Evolutionary conservation across 37 sponge, comb jelly and placozoan species (phyloP).

Genomic region (Beroe ovata): DNA sequence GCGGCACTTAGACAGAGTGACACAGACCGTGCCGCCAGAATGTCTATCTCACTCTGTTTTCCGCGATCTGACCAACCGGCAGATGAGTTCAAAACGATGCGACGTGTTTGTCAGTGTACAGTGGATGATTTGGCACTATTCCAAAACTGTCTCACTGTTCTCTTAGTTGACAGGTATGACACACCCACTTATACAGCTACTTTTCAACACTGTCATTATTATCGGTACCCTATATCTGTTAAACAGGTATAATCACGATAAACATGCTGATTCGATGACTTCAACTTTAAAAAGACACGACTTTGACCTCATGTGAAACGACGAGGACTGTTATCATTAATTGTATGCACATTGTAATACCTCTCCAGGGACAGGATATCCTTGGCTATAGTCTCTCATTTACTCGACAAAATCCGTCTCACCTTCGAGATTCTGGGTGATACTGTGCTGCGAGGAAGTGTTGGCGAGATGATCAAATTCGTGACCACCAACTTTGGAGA

Average conservation of each 20-base stretch:
- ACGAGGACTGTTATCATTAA: too few relatives aligned
- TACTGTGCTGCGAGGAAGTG: background rate
- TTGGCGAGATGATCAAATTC: constrained; percentile 4
- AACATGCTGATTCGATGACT: too few relatives aligned
- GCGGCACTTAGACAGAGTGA: constrained; percentile 1
- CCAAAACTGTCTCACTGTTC: constrained; percentile 24
- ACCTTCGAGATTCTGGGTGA: constrained; percentile 15
- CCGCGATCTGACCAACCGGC: constrained; percentile 10
- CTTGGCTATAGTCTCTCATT: background rate
- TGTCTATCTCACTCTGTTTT: constrained; percentile 34
- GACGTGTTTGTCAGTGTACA: constrained; percentile 36
- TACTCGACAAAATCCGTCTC: background rate
- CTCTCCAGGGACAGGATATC: constrained; percentile 55
- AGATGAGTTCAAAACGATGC: constrained; percentile 34
- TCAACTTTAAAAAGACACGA: background rate
- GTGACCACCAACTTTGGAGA: constrained; percentile 27
- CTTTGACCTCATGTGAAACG: too few relatives aligned
- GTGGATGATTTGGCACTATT: constrained; percentile 39
- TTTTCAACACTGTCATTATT: too few relatives aligned
- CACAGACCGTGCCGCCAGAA: constrained; percentile 20
- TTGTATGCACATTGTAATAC: too few relatives aligned
- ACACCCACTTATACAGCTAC: too few relatives aligned
- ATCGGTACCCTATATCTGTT: too few relatives aligned
- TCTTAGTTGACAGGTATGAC: constrained; percentile 30
- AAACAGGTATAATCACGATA: too few relatives aligned